These are phyloP conservation scores for Morpho deidamia DNA, from an alignment of 2,888 invertebrate species.

Conservation along the genomic window DNA sequence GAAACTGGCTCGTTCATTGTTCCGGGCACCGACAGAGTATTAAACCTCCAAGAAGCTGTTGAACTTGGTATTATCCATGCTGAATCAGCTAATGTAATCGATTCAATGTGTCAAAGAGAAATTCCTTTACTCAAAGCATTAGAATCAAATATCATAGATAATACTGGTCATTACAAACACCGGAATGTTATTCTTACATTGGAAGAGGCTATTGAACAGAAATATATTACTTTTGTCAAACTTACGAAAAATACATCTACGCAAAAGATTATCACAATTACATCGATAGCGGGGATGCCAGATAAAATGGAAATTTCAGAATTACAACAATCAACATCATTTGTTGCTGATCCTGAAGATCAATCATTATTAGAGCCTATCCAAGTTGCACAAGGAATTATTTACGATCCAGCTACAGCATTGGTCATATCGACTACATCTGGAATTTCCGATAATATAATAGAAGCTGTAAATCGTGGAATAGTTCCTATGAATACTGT, in stretches of 20 bases:
- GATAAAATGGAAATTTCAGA: slow-evolving; percentile 85
- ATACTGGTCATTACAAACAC: slow-evolving; percentile 85
- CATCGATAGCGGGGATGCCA: slow-evolving; percentile 83
- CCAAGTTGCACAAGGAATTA: slow-evolving; percentile 84
- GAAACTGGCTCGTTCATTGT: slow-evolving; percentile 90
- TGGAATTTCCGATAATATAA: slow-evolving; percentile 83
- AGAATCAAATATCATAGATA: slow-evolving; percentile 87
- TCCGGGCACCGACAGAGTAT: slow-evolving; percentile 89
- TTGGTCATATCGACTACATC: slow-evolving; percentile 85
- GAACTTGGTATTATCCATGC: slow-evolving; percentile 91
- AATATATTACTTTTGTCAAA: slow-evolving; percentile 80
- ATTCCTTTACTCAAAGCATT: slow-evolving; percentile 84
- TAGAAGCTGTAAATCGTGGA: slow-evolving; percentile 87
- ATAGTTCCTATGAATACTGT: slow-evolving; percentile 83
- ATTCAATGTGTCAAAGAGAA: slow-evolving; percentile 84
- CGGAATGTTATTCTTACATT: slow-evolving; percentile 79
- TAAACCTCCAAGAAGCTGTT: slow-evolving; percentile 92
- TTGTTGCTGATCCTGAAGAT: slow-evolving; percentile 39
- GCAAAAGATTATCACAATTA: slow-evolving; percentile 84
- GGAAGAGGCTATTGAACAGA: slow-evolving; percentile 84
- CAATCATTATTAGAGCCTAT: slow-evolving; percentile 81
- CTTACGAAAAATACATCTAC: slow-evolving; percentile 63
- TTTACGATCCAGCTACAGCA: slow-evolving; percentile 88
- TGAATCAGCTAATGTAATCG: slow-evolving; percentile 88
- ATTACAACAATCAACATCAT: slow-evolving; percentile 33